A percentile compares a stretch with the other conserved stretches of the same genome.
These are phyloP conservation scores for Nothoprocta perdicaria DNA, from an alignment of 2,113 vertebrate species.

Conservation along the genomic window DNA sequence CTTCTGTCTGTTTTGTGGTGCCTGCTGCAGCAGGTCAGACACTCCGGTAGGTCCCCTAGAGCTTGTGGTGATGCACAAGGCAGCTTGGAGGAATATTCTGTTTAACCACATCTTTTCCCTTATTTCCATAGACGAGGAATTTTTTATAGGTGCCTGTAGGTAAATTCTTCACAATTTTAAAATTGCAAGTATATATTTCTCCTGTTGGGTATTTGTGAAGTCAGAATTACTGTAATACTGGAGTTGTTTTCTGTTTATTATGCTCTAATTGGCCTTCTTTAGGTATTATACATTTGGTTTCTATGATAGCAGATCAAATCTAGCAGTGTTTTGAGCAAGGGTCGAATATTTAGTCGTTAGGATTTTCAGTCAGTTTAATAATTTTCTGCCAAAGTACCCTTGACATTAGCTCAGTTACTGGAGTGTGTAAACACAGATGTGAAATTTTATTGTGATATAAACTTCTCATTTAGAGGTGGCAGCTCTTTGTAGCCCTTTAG, in stretches of 20 bases:
- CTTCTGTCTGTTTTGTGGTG: background rate
- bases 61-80: background rate
- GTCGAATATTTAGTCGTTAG: background rate
- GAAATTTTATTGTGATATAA: constrained; percentile 65
- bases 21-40: background rate
- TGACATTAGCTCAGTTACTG: constrained; percentile 67
- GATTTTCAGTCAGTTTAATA: constrained; percentile 56
- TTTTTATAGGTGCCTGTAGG: background rate
- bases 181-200: background rate
- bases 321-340: background rate
- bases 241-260: background rate
- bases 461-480: constrained; percentile 31
- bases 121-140: background rate
- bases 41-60: background rate
- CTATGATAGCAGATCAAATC: background rate
- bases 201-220: background rate
- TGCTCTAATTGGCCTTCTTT: background rate
- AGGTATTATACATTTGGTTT: background rate
- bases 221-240: background rate
- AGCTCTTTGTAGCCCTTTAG: constrained; percentile 42
- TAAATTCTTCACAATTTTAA: background rate
- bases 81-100: background rate
- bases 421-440: constrained; percentile 66
- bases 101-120: background rate
- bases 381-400: constrained; percentile 62